These are phyloP conservation scores for Stenchaetothrips biformis DNA, from an alignment of 2,888 invertebrate genomes.

Conservation along the genomic window DNA sequence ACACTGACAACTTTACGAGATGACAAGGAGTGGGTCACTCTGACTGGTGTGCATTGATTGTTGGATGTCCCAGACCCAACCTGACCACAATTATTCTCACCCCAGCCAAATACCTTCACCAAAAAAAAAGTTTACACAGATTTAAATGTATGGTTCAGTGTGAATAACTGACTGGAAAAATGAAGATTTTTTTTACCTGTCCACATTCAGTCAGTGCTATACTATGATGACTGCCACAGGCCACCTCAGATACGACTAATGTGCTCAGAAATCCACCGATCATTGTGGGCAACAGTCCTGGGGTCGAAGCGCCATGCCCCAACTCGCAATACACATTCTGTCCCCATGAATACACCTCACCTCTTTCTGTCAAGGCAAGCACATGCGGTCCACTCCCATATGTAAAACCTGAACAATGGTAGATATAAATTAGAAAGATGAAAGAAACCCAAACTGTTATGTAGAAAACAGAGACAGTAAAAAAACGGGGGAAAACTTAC, in stretches of 20 bases:
- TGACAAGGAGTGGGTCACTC: conserved; percentile 47
- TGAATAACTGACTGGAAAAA: not conserved
- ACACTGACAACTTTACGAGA: conserved; percentile 49
- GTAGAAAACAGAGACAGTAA: not conserved
- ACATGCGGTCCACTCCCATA: conserved; percentile 58
- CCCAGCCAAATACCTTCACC: conserved; percentile 56
- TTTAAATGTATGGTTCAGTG: too few species aligned
- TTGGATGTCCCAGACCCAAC: conserved; percentile 54
- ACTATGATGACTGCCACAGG: conserved; percentile 58
- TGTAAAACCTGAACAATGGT: conserved; percentile 46
- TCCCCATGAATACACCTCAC: conserved; percentile 57
- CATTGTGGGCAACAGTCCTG: conserved; percentile 49
- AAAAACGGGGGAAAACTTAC: conserved; percentile 37
- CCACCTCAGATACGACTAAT: conserved; percentile 50
- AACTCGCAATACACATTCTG: conserved; percentile 57
- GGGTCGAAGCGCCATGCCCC: conserved; percentile 54
- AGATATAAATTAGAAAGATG: not conserved
- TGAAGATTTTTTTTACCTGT: conserved; percentile 46
- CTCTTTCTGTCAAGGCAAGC: conserved; percentile 52
- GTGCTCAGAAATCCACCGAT: conserved; percentile 48
- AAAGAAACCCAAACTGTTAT: not conserved
- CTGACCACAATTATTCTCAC: conserved; percentile 57
- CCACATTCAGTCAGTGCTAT: conserved; percentile 54
- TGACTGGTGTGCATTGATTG: conserved; percentile 52
- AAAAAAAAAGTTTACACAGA: conserved; percentile 29